A percentile compares a stretch with the other conserved stretches of the same genome.
phyloP scores from a whole-genome alignment of 2,888 invertebrate genomes.

The Allacma fusca region DNA sequence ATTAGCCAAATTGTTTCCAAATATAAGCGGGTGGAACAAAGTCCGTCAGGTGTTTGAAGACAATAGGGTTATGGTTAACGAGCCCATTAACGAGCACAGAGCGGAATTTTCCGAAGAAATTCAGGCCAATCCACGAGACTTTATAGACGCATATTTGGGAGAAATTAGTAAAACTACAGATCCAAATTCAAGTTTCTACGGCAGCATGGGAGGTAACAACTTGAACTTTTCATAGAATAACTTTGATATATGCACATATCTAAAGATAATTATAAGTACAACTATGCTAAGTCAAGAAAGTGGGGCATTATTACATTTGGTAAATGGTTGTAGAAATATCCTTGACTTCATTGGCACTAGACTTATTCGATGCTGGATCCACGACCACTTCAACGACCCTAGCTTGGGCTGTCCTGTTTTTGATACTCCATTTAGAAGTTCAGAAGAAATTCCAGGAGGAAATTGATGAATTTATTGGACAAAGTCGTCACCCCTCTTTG shows the following conservation, averaged over 20 bases:
- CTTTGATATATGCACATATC: not conserved
- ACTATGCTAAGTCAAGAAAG: too few relatives aligned
- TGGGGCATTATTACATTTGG: too few relatives aligned
- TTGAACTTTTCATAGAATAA: too few relatives aligned
- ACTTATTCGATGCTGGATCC: not conserved
- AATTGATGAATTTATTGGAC: conserved; percentile 31
- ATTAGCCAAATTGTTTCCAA: conserved; percentile 14
- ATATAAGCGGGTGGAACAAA: conserved; percentile 15
- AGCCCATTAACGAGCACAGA: not conserved
- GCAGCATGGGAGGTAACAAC: conserved; percentile 50
- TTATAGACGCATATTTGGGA: conserved; percentile 48
- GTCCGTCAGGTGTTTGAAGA: not conserved
- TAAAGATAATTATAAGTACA: too few relatives aligned
- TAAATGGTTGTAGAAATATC: not conserved
- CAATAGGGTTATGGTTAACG: not conserved
- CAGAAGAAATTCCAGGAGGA: conserved; percentile 38
- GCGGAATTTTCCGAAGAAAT: not conserved
- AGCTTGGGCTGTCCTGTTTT: conserved; percentile 38
- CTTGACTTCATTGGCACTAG: not conserved
- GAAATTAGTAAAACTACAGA: conserved; percentile 52
- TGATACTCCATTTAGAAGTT: conserved; percentile 9
- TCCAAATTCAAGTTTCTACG: conserved; percentile 51
- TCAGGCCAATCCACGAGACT: conserved; percentile 43
- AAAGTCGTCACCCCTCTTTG: not conserved
- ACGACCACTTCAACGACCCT: conserved; percentile 13